A percentile compares a stretch with the other conserved stretches of the same genome.
These are phyloP conservation scores for Drosophila borealis DNA, from an alignment of 2,888 invertebrate genomes.

Conservation along the genomic window DNA sequence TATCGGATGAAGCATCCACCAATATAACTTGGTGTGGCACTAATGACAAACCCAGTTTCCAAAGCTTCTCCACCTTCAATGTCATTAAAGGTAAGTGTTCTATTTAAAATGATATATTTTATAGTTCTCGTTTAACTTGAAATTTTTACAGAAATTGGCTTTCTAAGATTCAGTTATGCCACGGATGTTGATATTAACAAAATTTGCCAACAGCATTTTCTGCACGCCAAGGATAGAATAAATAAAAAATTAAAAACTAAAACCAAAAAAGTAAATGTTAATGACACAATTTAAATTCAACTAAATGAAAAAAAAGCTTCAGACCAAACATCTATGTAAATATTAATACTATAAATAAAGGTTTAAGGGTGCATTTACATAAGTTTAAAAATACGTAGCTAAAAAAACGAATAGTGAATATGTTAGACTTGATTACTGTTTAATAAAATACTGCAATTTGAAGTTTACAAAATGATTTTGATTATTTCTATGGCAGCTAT, in stretches of 20 bases:
- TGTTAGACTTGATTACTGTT: not conserved
- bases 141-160: not conserved
- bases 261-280: not conserved
- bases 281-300: not conserved
- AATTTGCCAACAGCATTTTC: not conserved
- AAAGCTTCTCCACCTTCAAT: not conserved
- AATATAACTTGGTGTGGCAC: not conserved
- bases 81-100: not conserved
- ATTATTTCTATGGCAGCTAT: too few relatives aligned
- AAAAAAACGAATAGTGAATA: not conserved
- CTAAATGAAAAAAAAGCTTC: not conserved
- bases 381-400: not conserved
- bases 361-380: not conserved
- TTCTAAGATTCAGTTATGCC: not conserved
- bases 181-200: not conserved
- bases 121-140: too few relatives aligned
- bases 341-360: not conserved
- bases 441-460: not conserved
- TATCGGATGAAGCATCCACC: not conserved
- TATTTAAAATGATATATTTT: too few relatives aligned
- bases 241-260: not conserved
- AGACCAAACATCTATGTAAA: not conserved
- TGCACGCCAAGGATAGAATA: constrained; percentile 1
- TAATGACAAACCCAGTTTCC: not conserved
- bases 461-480: not conserved